Conservation (phyloP, 2,888 invertebrate species). For the Eustalomyia histrio region DNA sequence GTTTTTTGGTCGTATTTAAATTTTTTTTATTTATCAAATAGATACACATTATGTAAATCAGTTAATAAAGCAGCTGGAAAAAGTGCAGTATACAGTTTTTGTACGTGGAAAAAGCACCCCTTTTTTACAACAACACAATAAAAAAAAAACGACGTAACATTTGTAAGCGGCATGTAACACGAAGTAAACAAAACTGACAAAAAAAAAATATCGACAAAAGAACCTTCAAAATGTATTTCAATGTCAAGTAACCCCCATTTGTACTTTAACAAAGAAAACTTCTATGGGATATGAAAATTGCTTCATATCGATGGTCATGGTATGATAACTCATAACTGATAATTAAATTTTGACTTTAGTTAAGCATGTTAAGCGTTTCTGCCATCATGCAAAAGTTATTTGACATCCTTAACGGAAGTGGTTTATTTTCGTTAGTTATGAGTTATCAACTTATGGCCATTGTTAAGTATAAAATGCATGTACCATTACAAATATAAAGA, state of each 20-base stretch:
- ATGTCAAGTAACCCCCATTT: conserved; percentile 67
- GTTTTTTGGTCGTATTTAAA: no score
- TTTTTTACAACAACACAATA: background rate
- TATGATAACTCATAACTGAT: no score
- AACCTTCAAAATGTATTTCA: conserved; percentile 69
- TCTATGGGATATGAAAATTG: background rate
- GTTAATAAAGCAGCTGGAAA: conserved; percentile 53
- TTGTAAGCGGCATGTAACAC: conserved; percentile 5
- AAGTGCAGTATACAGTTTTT: background rate
- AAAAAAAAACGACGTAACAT: conserved; percentile 8
- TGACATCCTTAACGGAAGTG: no score
- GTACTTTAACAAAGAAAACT: background rate
- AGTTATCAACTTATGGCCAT: no score
- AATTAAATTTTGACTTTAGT: no score
- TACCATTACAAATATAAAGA: background rate
- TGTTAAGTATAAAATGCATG: background rate
- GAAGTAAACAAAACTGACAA: background rate
- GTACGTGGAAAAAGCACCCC: conserved; percentile 39
- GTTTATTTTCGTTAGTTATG: no score
- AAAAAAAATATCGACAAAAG: conserved; percentile 58
- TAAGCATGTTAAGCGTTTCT: no score
- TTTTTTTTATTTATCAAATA: no score
- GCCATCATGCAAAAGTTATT: no score
- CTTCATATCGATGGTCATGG: background rate
- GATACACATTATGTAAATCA: conserved; percentile 55